A percentile compares a stretch with the other conserved stretches of the same genome.
Conservation (phyloP, 1,140 invertebrate genomes). For the Halesus radiatus region DNA sequence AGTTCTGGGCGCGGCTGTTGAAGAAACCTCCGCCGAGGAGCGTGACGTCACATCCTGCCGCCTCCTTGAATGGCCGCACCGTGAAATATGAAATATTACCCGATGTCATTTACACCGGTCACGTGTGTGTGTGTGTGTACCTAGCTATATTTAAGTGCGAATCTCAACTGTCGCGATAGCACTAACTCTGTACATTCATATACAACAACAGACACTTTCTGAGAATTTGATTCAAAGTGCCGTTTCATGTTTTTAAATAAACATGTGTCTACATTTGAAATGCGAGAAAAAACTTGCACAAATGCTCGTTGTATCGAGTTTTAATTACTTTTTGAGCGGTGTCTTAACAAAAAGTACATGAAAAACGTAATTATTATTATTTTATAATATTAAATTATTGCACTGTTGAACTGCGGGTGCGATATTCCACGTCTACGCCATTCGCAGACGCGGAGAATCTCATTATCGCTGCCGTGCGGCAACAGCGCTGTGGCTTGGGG, state of each 20-base stretch:
- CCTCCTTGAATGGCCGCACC: conserved; percentile 36
- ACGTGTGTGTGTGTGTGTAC: conserved; percentile 23
- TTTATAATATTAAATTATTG: background rate
- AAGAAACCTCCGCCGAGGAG: background rate
- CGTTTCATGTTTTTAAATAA: too few relatives aligned
- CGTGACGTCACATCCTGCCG: conserved; percentile 45
- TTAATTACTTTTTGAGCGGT: too few relatives aligned
- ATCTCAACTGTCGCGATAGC: background rate
- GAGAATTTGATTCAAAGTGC: too few relatives aligned
- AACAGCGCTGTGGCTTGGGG: conserved; percentile 29
- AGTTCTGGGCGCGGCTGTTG: background rate
- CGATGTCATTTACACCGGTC: conserved; percentile 47
- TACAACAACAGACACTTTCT: too few relatives aligned
- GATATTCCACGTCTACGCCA: conserved; percentile 30
- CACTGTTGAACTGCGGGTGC: conserved; percentile 7
- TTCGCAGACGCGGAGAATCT: conserved; percentile 35
- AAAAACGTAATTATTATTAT: too few relatives aligned
- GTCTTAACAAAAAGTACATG: too few relatives aligned
- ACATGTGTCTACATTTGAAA: too few relatives aligned
- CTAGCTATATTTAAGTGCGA: background rate
- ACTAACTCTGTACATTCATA: background rate
- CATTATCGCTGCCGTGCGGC: conserved; percentile 25
- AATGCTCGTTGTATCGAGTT: too few relatives aligned
- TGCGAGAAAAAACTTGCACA: too few relatives aligned
- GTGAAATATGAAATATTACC: conserved; percentile 52